phyloP scores from a whole-genome alignment of 2,113 vertebrate genomes.

The Peromyscus maniculatus region DNA sequence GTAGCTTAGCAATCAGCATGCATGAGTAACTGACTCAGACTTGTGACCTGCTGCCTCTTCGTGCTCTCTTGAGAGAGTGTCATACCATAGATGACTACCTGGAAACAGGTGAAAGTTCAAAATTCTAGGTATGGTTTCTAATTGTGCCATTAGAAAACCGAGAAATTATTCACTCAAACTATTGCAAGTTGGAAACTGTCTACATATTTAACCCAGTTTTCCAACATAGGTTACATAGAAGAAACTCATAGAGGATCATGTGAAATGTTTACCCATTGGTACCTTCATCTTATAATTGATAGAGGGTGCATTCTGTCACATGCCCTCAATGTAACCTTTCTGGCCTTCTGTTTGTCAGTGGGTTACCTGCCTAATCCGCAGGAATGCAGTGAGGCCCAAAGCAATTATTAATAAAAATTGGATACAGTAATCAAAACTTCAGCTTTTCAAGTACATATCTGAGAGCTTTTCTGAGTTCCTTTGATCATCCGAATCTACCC shows the following conservation, averaged over 20 bases:
- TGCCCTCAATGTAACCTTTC: not conserved
- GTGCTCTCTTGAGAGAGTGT: not conserved
- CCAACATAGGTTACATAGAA: not conserved
- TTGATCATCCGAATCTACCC: constrained; percentile 2
- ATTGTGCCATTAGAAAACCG: not conserved
- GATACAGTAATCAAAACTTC: not conserved
- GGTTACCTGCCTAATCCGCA: constrained; percentile 11
- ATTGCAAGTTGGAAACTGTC: not conserved
- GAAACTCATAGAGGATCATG: not conserved
- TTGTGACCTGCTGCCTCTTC: not conserved
- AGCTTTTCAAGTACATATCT: not conserved
- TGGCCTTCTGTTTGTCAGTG: not conserved
- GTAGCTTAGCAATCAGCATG: not conserved
- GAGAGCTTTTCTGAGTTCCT: constrained; percentile 1
- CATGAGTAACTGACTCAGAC: not conserved
- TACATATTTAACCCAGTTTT: not conserved
- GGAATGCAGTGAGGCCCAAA: not conserved
- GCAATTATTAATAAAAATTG: not conserved
- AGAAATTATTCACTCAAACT: not conserved
- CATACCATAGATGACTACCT: not conserved
- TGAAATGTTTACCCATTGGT: not conserved
- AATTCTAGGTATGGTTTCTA: not conserved
- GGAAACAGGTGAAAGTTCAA: not conserved
- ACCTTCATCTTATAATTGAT: constrained; percentile 12
- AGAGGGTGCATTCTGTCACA: not conserved